Percentiles rank a stretch among this genome's conserved stretches.
Conservation (phyloP, 2,113 vertebrate genomes). For the Psammodynastes pulverulentus region DNA sequence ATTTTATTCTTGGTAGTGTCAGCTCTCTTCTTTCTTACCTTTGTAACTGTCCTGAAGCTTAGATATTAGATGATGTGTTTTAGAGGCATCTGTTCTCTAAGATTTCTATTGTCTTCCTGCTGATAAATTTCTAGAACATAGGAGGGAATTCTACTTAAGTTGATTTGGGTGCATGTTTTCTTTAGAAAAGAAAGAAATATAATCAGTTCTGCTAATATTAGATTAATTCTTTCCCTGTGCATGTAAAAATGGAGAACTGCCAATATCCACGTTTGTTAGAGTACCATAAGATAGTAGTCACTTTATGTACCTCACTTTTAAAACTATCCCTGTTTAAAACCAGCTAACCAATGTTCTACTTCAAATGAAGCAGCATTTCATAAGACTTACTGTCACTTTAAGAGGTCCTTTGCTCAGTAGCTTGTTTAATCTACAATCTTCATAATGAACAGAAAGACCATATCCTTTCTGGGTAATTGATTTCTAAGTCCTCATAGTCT, state of each 20-base stretch:
- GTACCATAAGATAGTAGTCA: background rate
- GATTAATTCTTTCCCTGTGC: background rate
- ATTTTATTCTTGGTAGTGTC: background rate
- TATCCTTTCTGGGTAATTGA: background rate
- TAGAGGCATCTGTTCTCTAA: background rate
- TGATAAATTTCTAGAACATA: background rate
- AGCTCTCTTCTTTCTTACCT: background rate
- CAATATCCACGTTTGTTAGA: background rate
- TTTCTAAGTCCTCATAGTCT: background rate
- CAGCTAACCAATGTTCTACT: constrained; percentile 12
- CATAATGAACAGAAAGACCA: constrained; percentile 22
- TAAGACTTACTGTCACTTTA: constrained; percentile 25
- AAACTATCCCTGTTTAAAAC: constrained; percentile 18
- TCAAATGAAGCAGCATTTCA: background rate
- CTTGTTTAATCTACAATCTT: constrained; percentile 8
- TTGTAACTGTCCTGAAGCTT: background rate
- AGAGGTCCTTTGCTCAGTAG: constrained; percentile 9
- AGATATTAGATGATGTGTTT: background rate
- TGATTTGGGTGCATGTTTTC: background rate
- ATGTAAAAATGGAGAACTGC: constrained; percentile 7
- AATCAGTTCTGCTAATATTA: background rate
- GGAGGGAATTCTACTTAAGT: background rate
- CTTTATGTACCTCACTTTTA: background rate
- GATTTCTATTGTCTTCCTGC: background rate
- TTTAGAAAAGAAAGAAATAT: background rate